phyloP scores from a whole-genome alignment of 2,113 vertebrate genomes.

The Psephotus haematonotus region DNA sequence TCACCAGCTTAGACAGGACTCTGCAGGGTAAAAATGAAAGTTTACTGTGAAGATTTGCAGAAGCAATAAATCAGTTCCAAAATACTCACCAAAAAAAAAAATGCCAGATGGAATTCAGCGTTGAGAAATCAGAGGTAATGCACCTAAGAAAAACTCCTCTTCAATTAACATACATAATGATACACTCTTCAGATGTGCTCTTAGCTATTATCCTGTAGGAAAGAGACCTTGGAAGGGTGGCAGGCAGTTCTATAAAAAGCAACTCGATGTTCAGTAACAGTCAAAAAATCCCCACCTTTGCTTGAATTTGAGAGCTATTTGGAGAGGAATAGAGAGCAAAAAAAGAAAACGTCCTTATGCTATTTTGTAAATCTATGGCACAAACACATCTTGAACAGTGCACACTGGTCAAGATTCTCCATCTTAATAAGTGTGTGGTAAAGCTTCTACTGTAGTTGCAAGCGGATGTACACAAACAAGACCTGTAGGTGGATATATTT shows the following conservation, averaged over 20 bases:
- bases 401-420: background rate
- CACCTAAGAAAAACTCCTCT: background rate
- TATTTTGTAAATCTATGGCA: background rate
- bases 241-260: background rate
- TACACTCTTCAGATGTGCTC: background rate
- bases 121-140: constrained; percentile 2
- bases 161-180: background rate
- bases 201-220: background rate
- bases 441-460: background rate
- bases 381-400: background rate
- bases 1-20: background rate
- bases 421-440: background rate
- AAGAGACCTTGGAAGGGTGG: background rate
- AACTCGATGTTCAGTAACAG: background rate
- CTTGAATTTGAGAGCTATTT: background rate
- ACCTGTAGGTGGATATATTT: background rate
- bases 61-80: background rate
- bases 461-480: background rate
- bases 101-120: background rate
- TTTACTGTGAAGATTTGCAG: background rate
- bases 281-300: background rate
- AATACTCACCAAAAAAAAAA: background rate
- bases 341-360: background rate
- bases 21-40: background rate
- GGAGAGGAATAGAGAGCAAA: background rate